Percentiles rank a stretch among this genome's conserved stretches.
These are phyloP conservation scores for Semnopithecus entellus DNA, from an alignment of 2,113 vertebrate species.

Conservation along the genomic window DNA sequence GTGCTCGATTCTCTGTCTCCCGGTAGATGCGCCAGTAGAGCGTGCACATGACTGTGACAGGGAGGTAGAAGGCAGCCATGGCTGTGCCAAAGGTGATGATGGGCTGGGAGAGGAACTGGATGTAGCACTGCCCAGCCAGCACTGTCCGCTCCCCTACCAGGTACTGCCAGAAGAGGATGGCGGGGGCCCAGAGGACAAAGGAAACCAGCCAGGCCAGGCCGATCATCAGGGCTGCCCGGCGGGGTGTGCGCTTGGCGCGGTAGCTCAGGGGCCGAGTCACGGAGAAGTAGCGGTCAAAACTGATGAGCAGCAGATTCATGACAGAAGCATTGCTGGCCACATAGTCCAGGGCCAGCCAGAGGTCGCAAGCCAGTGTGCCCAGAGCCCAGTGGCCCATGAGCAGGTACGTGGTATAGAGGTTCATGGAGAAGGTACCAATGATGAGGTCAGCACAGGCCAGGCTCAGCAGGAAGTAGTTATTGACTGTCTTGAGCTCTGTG, in stretches of 20 bases:
- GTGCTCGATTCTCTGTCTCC: constrained; percentile 85
- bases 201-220: constrained; percentile 87
- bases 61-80: constrained; percentile 89
- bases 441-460: constrained; percentile 88
- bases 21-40: constrained; percentile 89
- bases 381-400: constrained; percentile 87
- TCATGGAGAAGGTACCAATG: constrained; percentile 88
- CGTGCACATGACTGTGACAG: constrained; percentile 87
- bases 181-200: constrained; percentile 88
- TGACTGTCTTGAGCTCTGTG: constrained; percentile 87
- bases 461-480: constrained; percentile 89
- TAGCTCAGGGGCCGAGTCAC: constrained; percentile 88
- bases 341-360: constrained; percentile 89
- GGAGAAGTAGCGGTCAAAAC: constrained; percentile 90
- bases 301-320: constrained; percentile 90
- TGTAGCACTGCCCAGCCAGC: constrained; percentile 80
- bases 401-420: constrained; percentile 88
- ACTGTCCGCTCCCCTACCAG: constrained; percentile 81
- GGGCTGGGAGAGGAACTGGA: constrained; percentile 86
- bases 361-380: constrained; percentile 85
- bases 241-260: constrained; percentile 85
- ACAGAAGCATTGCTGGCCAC: constrained; percentile 89
- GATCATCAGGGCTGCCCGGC: constrained; percentile 84
- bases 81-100: constrained; percentile 87
- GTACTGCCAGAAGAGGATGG: constrained; percentile 89